Evolutionary conservation across 2,113 vertebrate species (phyloP), one percentile per base, ranked within the genome.

Genomic region (Lampris incognitus): DNA sequence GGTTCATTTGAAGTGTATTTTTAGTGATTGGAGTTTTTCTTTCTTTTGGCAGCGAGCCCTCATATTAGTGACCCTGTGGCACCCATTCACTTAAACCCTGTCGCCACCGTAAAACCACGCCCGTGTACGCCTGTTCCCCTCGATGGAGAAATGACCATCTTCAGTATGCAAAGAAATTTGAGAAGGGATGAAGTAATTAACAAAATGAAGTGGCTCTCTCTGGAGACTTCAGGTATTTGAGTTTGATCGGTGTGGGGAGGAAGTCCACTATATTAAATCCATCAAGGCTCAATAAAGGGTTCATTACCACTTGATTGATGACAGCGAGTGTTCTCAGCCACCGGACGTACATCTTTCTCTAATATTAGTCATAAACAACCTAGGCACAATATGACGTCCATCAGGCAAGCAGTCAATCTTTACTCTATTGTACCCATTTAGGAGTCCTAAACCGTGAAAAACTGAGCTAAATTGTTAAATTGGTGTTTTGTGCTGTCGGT

Each of bases 221-320:
- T 39, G 61, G 54, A 54, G 55, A 44, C 61, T 67, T 8, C 9
- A 24, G 2, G 66, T n/a, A 68, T 76, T 49, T 65, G 11, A 3
- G 66, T 80, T 73, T 60, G 68, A 66, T 83, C 44, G 1, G 37
- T 49, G 64, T 11, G n/a, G 11, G 58, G 67, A 75, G 71, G 49
- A 78, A 76, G 64, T 50, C 39, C 51, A 64, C 72, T 69, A 79
- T 66, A 75, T 85, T 86, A 74, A 71, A 76, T 61, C 66, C 66
- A 66, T 78, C 74, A 44, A 36, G 51, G 46, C 78, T 76, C 68
- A 74, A 81, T 81, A 56, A 74, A 69, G 57, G 59, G 3, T 48
- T 85, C 72, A 82, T 91, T 80, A 84, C 57, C 55, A 63, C 62
- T 39, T 80, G 69, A 87, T 78, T 73, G 77, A 90, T 85, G 83